Conservation (phyloP, 2,797 vertebrate genomes). For the Gymnopithys bicolor region DNA sequence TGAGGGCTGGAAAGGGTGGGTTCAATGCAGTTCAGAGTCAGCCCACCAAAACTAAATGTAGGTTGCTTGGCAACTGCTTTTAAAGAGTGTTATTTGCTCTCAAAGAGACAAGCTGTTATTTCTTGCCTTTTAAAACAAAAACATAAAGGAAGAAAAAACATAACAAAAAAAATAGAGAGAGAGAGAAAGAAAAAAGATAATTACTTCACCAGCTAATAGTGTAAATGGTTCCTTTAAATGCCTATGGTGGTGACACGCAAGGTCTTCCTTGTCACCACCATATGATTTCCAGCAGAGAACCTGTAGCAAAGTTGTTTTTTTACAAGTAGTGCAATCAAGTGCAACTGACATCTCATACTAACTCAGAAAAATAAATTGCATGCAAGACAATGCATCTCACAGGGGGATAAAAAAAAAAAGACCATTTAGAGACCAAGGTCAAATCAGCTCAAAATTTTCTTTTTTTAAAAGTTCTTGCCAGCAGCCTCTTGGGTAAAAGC, state of each 20-base stretch:
- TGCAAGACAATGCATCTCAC: neutral
- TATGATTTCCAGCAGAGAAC: neutral
- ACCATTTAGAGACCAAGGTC: neutral
- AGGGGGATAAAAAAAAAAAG: too few relatives aligned
- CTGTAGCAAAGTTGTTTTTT: slow-evolving; percentile 5
- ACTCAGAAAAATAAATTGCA: slow-evolving; percentile 18
- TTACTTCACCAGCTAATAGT: slow-evolving; percentile 25
- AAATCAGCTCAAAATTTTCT: neutral
- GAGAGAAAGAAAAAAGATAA: neutral
- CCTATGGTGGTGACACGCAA: neutral
- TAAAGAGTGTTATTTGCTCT: slow-evolving; percentile 77
- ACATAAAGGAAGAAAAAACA: neutral
- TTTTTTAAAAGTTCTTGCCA: neutral
- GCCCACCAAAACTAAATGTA: slow-evolving; percentile 73
- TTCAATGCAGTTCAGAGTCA: slow-evolving; percentile 63
- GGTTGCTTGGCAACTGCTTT: slow-evolving; percentile 81
- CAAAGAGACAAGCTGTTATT: slow-evolving; percentile 73
- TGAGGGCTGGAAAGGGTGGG: neutral
- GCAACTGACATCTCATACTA: slow-evolving; percentile 24
- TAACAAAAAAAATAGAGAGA: neutral
- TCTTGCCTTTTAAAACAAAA: slow-evolving; percentile 77
- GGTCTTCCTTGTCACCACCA: neutral
- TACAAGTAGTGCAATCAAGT: neutral
- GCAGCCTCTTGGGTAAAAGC: neutral
- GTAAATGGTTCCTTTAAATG: neutral